Conservation (phyloP, 2,888 invertebrate genomes). For the Melipona bicolor region DNA sequence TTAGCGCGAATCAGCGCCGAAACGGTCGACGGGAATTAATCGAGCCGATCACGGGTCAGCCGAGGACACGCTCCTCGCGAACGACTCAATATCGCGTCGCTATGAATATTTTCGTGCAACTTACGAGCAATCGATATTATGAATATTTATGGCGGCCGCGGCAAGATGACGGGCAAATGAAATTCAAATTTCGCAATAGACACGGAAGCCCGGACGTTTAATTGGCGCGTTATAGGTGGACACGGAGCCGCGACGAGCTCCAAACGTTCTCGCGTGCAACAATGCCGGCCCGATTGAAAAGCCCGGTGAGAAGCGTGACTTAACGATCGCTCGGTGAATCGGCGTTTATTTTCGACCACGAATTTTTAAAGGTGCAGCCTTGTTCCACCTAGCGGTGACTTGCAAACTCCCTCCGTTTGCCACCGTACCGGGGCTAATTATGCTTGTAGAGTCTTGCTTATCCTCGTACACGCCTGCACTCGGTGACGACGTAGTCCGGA, state of each 20-base stretch:
- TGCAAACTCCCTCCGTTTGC: neutral
- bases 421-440: slow-evolving; percentile 2
- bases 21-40: neutral
- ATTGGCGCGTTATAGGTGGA: slow-evolving; percentile 13
- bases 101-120: neutral
- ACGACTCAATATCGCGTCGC: neutral
- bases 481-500: neutral
- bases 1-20: neutral
- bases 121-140: neutral
- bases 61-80: too few species aligned
- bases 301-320: neutral
- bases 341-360: neutral
- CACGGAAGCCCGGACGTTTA: slow-evolving; percentile 9
- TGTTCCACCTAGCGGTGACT: neutral
- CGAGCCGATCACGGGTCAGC: neutral
- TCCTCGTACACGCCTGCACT: neutral
- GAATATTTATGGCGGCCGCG: slow-evolving; percentile 4
- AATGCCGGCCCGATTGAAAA: slow-evolving; percentile 2
- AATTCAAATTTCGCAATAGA: slow-evolving; percentile 31
- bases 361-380: neutral
- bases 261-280: slow-evolving; percentile 9
- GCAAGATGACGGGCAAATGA: slow-evolving; percentile 10
- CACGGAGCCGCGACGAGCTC: slow-evolving; percentile 10
- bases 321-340: slow-evolving; percentile 16
- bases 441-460: neutral